Evolutionary conservation across 2,113 vertebrate genomes (phyloP).

Genomic region (Azemiops feae): DNA sequence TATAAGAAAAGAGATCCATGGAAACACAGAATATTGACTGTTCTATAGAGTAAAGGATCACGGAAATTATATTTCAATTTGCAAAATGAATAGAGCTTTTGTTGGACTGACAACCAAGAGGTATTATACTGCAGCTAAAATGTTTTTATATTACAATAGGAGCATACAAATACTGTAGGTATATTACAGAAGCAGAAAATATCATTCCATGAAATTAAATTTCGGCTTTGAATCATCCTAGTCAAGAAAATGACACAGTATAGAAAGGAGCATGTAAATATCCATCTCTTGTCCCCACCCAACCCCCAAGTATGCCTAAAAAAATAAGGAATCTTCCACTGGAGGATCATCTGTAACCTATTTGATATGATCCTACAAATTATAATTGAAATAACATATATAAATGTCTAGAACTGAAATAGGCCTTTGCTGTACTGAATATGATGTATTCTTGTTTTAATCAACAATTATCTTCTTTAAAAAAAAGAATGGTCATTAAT

Average conservation of each 20-base stretch:
- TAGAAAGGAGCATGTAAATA: neutral
- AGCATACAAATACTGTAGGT: neutral
- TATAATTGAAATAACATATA: neutral
- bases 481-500: neutral
- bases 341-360: neutral
- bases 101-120: neutral
- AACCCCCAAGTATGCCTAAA: neutral
- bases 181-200: neutral
- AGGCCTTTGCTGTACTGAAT: neutral
- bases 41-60: neutral
- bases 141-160: neutral
- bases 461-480: neutral
- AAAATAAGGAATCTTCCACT: neutral
- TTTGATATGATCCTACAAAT: neutral
- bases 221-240: neutral
- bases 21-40: neutral
- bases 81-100: neutral
- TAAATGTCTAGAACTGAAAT: neutral
- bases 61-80: conserved; percentile 9
- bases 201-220: neutral
- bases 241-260: neutral
- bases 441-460: neutral
- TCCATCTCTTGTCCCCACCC: neutral
- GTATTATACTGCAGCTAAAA: neutral
- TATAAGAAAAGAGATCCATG: neutral